phyloP scores from a whole-genome alignment of 1,140 invertebrate species.

The Lasioglossum baleicum region DNA sequence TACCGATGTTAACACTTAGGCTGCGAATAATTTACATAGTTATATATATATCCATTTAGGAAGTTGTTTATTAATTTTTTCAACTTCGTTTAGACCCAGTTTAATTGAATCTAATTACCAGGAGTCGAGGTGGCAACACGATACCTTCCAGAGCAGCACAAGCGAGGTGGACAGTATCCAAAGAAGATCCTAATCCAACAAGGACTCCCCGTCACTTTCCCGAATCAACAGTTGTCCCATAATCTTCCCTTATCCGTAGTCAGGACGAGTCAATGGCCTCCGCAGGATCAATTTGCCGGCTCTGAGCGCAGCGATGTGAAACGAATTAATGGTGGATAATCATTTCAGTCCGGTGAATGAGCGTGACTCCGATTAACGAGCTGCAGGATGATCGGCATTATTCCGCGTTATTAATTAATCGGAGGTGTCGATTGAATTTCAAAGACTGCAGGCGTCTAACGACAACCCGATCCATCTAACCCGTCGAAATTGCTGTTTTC shows the following conservation, averaged over 20 bases:
- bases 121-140: too few species aligned
- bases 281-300: background rate
- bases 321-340: background rate
- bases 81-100: too few species aligned
- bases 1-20: too few species aligned
- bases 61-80: too few species aligned
- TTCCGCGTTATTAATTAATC: background rate
- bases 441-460: background rate
- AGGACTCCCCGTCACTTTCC: background rate
- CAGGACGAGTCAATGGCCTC: background rate
- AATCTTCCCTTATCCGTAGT: background rate
- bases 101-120: too few species aligned
- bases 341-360: too few species aligned
- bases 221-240: conserved; percentile 2
- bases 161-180: background rate
- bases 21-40: too few species aligned
- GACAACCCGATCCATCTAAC: background rate
- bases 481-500: background rate
- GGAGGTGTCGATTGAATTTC: background rate
- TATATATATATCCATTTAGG: too few species aligned
- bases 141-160: too few species aligned
- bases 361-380: background rate
- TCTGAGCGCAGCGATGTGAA: too few species aligned
- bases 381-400: background rate
- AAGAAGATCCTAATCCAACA: background rate